Percentiles rank a stretch among this genome's conserved stretches.
phyloP scores from a whole-genome alignment of 2,797 vertebrate species.

The Pitangus sulphuratus region DNA sequence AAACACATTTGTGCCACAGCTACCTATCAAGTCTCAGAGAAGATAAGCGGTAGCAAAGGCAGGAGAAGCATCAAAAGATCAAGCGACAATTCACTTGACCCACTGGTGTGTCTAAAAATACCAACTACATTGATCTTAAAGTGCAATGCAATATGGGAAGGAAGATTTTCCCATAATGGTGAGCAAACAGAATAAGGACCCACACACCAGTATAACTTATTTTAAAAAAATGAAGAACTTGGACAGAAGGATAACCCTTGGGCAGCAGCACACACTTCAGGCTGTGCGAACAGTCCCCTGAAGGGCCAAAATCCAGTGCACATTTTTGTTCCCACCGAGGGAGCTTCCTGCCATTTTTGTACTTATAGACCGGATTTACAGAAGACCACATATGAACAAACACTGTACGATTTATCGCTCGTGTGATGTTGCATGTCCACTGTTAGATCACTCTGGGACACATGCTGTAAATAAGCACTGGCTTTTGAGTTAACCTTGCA shows the following conservation, averaged over 20 bases:
- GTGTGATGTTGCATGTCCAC: fast-evolving
- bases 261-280: background rate
- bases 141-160: background rate
- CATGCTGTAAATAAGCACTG: background rate
- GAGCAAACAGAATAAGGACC: background rate
- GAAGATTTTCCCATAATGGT: background rate
- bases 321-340: too few relatives aligned
- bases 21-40: background rate
- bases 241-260: background rate
- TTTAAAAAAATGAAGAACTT: background rate
- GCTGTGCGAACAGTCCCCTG: too few relatives aligned
- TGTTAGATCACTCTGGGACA: background rate
- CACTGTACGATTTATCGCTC: background rate
- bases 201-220: background rate
- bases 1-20: background rate
- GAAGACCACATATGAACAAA: background rate
- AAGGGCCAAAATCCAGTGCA: too few relatives aligned
- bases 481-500: background rate
- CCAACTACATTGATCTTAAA: background rate
- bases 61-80: background rate
- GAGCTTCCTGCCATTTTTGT: too few relatives aligned
- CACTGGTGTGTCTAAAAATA: background rate
- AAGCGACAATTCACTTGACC: background rate
- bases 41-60: background rate
- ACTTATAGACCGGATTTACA: background rate